Conservation (phyloP, 1,140 invertebrate genomes). For the Drosophila repleta region DNA sequence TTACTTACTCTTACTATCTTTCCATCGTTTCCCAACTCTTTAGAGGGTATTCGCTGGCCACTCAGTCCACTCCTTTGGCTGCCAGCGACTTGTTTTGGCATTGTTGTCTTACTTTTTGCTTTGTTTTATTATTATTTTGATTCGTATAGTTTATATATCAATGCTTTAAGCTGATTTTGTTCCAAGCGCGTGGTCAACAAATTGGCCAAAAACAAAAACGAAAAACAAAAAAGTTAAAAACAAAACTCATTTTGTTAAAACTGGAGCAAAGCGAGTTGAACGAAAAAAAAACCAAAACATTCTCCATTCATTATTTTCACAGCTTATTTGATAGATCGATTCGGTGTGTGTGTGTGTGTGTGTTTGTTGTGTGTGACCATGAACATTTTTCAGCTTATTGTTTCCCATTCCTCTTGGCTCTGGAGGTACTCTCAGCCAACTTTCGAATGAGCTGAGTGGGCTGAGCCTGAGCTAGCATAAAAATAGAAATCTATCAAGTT, state of each 20-base stretch:
- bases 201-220: slow-evolving; percentile 35
- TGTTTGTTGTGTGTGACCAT: slow-evolving; percentile 11
- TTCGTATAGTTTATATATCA: slow-evolving; percentile 23
- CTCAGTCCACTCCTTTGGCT: too few relatives aligned
- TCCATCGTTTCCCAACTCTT: too few relatives aligned
- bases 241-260: slow-evolving; percentile 40
- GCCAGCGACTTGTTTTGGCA: background rate
- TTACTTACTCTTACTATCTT: too few relatives aligned
- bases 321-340: slow-evolving; percentile 24
- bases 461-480: background rate
- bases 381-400: background rate
- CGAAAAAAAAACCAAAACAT: slow-evolving; percentile 23
- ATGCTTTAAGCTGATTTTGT: slow-evolving; percentile 14
- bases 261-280: slow-evolving; percentile 42
- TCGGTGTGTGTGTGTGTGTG: slow-evolving; percentile 18
- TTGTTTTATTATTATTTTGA: slow-evolving; percentile 39
- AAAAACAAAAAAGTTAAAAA: slow-evolving; percentile 4
- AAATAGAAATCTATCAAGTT: too few relatives aligned
- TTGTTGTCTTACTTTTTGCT: slow-evolving; percentile 4
- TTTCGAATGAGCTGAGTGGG: background rate
- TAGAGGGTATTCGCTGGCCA: slow-evolving; percentile 4
- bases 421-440: background rate
- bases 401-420: background rate
- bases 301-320: slow-evolving; percentile 39
- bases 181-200: slow-evolving; percentile 41